A percentile compares a stretch with the other conserved stretches of the same genome.
These are phyloP conservation scores for Ophiothrix spiculata DNA, from an alignment of 35 echinoderm and acorn worm species.

Conservation along the genomic window DNA sequence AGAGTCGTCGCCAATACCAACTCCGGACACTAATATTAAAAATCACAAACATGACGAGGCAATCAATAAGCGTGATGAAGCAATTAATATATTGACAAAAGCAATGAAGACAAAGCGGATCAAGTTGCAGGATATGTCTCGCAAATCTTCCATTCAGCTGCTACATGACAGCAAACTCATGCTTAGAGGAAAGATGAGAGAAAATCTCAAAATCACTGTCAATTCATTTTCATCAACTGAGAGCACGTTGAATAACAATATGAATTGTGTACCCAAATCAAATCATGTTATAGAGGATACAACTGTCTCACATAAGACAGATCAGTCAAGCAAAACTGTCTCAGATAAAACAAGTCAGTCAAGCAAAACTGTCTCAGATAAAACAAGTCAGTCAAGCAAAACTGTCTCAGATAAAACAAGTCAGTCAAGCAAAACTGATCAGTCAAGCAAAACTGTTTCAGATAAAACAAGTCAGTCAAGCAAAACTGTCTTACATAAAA, in stretches of 20 bases:
- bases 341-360: too few species aligned
- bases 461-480: too few species aligned
- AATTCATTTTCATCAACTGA: constrained; percentile 7
- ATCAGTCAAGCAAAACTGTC: too few species aligned
- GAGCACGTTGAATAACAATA: constrained; percentile 7
- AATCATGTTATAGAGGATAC: too few species aligned
- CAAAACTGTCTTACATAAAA: too few species aligned
- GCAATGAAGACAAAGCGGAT: background rate
- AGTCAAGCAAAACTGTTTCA: too few species aligned
- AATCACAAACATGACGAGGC: constrained; percentile 3
- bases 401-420: too few species aligned
- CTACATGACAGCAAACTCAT: constrained; percentile 29
- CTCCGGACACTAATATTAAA: background rate
- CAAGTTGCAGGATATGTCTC: background rate
- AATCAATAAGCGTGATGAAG: background rate
- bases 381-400: too few species aligned
- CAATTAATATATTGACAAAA: background rate
- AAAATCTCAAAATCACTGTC: constrained; percentile 7
- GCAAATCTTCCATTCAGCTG: constrained; percentile 22
- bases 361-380: too few species aligned
- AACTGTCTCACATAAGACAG: too few species aligned
- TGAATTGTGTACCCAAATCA: too few species aligned
- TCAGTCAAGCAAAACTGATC: too few species aligned
- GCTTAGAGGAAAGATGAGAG: constrained; percentile 1
- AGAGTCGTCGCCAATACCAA: background rate